Base-by-base conservation (phyloP, 1,140 invertebrate genomes). In the Saccostrea glomerata region DNA sequence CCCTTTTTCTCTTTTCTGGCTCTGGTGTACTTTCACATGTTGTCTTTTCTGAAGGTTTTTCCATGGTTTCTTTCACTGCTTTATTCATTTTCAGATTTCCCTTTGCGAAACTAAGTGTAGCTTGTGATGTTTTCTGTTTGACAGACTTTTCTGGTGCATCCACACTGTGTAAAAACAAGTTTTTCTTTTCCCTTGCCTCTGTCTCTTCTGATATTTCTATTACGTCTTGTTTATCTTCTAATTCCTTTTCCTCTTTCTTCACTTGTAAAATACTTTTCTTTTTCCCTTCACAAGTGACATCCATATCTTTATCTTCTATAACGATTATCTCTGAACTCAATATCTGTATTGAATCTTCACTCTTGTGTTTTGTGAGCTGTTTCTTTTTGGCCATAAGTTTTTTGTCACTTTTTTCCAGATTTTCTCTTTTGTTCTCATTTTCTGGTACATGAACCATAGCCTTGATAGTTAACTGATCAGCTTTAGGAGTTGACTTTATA, bases 91-190 rank as follows among this genome's bases (percentile, higher is more conserved):
- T 82, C 20, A 90, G 66, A 23, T 87, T 87, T 70, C 56, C 60
- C 30, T 89, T 89, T 25, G 30, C 70, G 83, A 91, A 91, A 56
- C 89, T 86, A 25, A 91, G 63, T 15, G 89, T 91, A 13, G 87
- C 84, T 66, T 91, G 90, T 12, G 89, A 85, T 2, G 89, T 90
- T 73, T 91, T 91, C 23, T 86, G 85, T 40, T 73, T 73, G 25
- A 85, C 58, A 66, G 55, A 30, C 17, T 47, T 56, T 15, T 83
- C 54, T 54, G 13, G 86, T 77, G 40, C 82, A 36, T 25, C 4
- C 11, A 77, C 25, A 77, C 70, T 36, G 12, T 77, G 70, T 5
- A 77, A 36, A 17, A 77, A 77, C 25, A 36, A 30, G 70, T 77
- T 77, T 77, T 77, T 77, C 70, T 77, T 77, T 15, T 30, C 70